Conservation (phyloP, 1,140 invertebrate genomes). For the Bombus terrestris region DNA sequence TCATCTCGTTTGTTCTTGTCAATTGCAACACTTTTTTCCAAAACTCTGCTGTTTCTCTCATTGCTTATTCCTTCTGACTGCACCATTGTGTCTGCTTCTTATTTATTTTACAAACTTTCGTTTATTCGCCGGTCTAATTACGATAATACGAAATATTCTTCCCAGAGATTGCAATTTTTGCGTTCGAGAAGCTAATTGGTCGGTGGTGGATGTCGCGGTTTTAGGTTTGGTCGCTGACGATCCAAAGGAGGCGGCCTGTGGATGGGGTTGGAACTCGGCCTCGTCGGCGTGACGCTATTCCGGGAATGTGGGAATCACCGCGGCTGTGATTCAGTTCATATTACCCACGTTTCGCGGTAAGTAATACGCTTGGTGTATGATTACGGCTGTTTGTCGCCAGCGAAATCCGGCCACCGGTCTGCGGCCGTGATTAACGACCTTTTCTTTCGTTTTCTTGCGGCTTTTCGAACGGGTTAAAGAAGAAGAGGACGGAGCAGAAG, state of each 20-base stretch:
- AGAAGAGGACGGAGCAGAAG: too few species aligned
- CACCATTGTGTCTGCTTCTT: neutral
- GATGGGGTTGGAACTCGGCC: constrained; percentile 4
- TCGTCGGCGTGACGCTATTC: constrained; percentile 38
- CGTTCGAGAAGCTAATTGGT: constrained; percentile 71
- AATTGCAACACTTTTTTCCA: too few species aligned
- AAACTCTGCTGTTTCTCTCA: too few species aligned
- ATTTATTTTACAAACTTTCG: too few species aligned
- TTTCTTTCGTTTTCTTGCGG: neutral
- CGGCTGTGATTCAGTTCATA: constrained; percentile 41
- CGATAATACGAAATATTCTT: constrained; percentile 28
- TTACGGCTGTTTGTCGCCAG: constrained; percentile 41
- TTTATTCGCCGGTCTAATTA: too few species aligned
- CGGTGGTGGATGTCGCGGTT: constrained; percentile 63
- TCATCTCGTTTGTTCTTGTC: too few species aligned
- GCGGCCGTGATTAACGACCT: constrained; percentile 29
- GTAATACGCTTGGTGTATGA: constrained; percentile 44
- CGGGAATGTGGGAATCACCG: constrained; percentile 50
- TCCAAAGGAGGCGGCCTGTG: neutral
- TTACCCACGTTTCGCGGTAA: constrained; percentile 45
- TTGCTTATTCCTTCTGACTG: neutral
- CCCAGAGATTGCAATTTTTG: constrained; percentile 64
- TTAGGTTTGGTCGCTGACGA: neutral
- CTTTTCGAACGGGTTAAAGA: neutral
- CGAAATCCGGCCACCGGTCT: constrained; percentile 29